A percentile compares a stretch with the other conserved stretches of the same genome.
phyloP scores from a whole-genome alignment of 2,888 invertebrate genomes.

The Drymonia ruficornis region DNA sequence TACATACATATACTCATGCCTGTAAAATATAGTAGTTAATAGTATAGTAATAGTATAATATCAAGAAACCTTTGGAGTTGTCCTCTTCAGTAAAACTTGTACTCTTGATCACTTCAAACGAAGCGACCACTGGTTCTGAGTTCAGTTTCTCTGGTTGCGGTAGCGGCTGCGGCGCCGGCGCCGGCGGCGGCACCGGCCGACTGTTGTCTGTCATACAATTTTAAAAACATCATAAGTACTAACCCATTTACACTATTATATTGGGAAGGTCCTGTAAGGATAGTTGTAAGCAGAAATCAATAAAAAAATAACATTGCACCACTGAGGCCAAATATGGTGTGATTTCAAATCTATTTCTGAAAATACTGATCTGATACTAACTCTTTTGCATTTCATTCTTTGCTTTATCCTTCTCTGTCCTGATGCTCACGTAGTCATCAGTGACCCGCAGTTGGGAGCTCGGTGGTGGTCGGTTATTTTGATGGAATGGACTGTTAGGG shows the following conservation, averaged over 20 bases:
- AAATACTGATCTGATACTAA: too few relatives aligned
- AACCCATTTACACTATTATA: too few relatives aligned
- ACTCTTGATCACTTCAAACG: slow-evolving; percentile 63
- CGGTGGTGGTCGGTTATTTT: not conserved
- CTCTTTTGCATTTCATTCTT: slow-evolving; percentile 38
- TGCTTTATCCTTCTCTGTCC: slow-evolving; percentile 48
- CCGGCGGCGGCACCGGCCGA: not conserved
- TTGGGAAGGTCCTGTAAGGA: too few relatives aligned
- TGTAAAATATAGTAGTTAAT: too few relatives aligned
- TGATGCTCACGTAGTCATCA: slow-evolving; percentile 50
- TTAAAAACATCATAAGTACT: too few relatives aligned
- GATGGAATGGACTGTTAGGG: slow-evolving; percentile 49
- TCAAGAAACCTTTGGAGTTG: slow-evolving; percentile 46
- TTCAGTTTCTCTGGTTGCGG: slow-evolving; percentile 16
- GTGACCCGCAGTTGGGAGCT: not conserved
- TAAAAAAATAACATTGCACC: too few relatives aligned
- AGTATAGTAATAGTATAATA: not conserved
- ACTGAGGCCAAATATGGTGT: too few relatives aligned
- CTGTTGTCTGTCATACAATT: slow-evolving; percentile 1
- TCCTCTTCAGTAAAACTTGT: slow-evolving; percentile 58
- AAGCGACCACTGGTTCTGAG: slow-evolving; percentile 34
- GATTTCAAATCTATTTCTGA: too few relatives aligned
- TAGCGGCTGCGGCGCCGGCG: slow-evolving; percentile 5
- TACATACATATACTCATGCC: too few relatives aligned
- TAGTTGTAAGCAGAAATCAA: too few relatives aligned